phyloP scores from a whole-genome alignment of 2,888 invertebrate genomes.

The Odontocolon sp. region DNA sequence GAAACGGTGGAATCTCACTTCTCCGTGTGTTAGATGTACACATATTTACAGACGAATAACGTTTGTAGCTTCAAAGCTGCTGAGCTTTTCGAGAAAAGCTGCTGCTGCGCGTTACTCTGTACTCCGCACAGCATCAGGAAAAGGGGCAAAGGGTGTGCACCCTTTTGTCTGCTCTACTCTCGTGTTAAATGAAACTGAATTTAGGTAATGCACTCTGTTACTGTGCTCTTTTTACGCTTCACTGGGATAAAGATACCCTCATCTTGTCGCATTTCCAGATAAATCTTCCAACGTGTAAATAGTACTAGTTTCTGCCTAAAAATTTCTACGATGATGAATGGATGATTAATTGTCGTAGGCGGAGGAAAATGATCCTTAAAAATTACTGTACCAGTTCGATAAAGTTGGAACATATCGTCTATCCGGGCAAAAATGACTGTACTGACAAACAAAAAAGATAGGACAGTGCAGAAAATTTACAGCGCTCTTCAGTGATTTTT shows the following conservation, averaged over 20 bases:
- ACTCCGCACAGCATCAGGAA: neutral
- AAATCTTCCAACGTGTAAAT: no score
- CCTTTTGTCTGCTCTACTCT: neutral
- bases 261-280: no score
- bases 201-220: slow-evolving; percentile 46
- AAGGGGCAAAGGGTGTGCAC: neutral
- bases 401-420: no score
- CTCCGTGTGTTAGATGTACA: slow-evolving; percentile 7
- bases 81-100: slow-evolving; percentile 44
- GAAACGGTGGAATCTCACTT: slow-evolving; percentile 2
- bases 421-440: no score
- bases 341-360: no score
- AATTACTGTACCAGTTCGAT: no score
- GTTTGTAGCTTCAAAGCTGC: neutral
- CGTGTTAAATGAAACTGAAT: slow-evolving; percentile 49
- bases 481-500: no score
- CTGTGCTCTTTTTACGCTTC: slow-evolving; percentile 22
- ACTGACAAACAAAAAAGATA: no score
- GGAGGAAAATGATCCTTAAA: no score
- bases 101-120: neutral
- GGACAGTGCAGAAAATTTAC: no score
- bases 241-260: slow-evolving; percentile 29
- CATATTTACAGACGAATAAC: slow-evolving; percentile 21
- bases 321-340: no score
- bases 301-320: no score